Evolutionary conservation across 2,797 vertebrate species (phyloP), one percentile per base, ranked within the genome.

Genomic region (Dipus sagitta): DNA sequence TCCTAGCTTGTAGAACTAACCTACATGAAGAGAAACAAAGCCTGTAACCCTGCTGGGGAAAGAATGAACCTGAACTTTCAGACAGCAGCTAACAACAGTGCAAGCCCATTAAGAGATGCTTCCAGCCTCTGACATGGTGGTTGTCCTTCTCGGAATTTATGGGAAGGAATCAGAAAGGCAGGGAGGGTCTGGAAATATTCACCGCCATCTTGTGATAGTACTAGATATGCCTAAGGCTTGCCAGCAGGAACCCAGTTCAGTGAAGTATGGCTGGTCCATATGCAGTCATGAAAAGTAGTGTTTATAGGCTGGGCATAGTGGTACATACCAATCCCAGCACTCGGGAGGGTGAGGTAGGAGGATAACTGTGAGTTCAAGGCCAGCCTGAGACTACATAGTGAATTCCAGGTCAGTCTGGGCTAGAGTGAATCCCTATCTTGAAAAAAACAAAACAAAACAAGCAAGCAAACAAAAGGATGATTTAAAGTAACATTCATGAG

Each of bases 121-220:
- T 65, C 14, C 3, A 0, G 7, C 4, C 52, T 71, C 54, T 65
- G 13, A 6, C 0, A 10, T 6, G 4, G 68, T 58, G 2, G 9
- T 23, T 6, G 32, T 28, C 34, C 64, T 47, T 28, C 78, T 67
- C 20, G 38, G 70, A 47, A n/a, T 6, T 42, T 42, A 47, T n/a
- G 76, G 17, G 28, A 17, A 21, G 32, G 64, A 70, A 4, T 14
- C 77, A 12, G 30, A 62, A 18, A 60, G 26, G 21, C 34, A 9
- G 86, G 28, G 68, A 64, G 82, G 3, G 62, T 68, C 32, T 28
- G 6, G 42, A 64, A 64, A 64, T 1, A 1, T 62, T n/a, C 6
- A 1, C 0, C 9, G 3, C 30, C 3, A 14, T 21, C 13, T 21
- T 1, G 1, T 23, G 26, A 0, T 11, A 1, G 11, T 0, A 1